Conservation (phyloP, 2,113 vertebrate genomes). For the Alethe castanea region DNA sequence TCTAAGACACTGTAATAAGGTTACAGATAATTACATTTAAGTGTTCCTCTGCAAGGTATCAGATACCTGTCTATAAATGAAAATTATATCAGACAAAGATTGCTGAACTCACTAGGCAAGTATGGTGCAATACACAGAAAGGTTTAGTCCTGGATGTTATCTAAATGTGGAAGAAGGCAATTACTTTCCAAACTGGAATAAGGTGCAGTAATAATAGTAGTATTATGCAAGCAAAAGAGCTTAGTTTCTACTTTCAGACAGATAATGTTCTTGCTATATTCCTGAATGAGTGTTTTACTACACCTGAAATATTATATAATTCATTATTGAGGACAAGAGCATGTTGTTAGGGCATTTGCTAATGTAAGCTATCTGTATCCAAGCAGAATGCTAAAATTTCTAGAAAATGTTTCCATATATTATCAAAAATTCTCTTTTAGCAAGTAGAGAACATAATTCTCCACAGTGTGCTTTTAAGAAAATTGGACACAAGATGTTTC, state of each 20-base stretch:
- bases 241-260: not conserved
- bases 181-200: not conserved
- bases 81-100: not conserved
- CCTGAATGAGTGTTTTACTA: not conserved
- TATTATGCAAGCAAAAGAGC: not conserved
- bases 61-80: not conserved
- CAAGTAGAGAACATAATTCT: not conserved
- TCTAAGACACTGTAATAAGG: not conserved
- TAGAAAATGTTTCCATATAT: not conserved
- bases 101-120: not conserved
- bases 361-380: not conserved
- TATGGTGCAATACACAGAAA: not conserved
- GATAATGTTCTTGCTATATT: not conserved
- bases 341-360: not conserved
- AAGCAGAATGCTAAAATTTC: not conserved
- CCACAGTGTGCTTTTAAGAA: not conserved
- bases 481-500: not conserved
- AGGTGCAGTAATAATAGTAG: not conserved
- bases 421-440: not conserved
- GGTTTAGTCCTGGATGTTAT: not conserved
- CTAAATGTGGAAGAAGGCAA: not conserved
- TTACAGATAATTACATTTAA: not conserved
- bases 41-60: not conserved
- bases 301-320: not conserved
- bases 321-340: not conserved